Conservation (phyloP, 2,113 vertebrate genomes). For the Pyxicephalus adspersus region DNA sequence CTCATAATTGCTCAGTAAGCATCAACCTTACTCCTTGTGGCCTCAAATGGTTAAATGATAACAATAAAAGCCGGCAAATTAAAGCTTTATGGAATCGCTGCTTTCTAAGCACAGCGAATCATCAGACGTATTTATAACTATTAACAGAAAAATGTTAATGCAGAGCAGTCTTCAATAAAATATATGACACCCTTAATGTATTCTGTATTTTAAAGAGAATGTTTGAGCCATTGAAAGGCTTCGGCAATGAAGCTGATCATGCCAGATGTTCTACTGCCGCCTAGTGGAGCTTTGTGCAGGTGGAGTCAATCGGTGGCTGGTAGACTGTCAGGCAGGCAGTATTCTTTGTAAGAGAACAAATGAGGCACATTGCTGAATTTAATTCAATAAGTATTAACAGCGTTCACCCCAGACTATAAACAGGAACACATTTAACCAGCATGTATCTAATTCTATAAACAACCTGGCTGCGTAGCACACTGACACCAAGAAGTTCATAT, state of each 20-base stretch:
- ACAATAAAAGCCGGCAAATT: not conserved
- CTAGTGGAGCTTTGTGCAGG: slow-evolving; percentile 79
- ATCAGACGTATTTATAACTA: slow-evolving; percentile 68
- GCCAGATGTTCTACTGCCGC: slow-evolving; percentile 94
- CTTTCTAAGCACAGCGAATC: slow-evolving; percentile 42
- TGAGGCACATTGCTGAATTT: no score
- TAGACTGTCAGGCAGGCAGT: not conserved
- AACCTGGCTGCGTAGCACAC: no score
- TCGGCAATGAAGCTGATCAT: slow-evolving; percentile 59
- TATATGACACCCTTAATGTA: slow-evolving; percentile 13
- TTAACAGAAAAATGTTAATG: slow-evolving; percentile 75
- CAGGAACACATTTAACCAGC: not conserved
- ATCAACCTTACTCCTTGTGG: not conserved
- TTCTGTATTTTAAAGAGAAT: slow-evolving; percentile 31
- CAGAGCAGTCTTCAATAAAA: slow-evolving; percentile 64
- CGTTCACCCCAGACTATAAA: no score
- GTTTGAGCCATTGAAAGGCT: not conserved
- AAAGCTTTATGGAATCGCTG: slow-evolving; percentile 17
- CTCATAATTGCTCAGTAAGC: not conserved
- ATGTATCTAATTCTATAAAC: not conserved
- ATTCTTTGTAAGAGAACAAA: not conserved
- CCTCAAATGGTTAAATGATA: not conserved
- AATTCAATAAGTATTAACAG: no score
- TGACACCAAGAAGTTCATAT: no score
- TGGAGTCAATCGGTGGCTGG: not conserved